Base-by-base conservation (phyloP, 2,888 invertebrate genomes). In the Trichogramma dendrolimi region DNA sequence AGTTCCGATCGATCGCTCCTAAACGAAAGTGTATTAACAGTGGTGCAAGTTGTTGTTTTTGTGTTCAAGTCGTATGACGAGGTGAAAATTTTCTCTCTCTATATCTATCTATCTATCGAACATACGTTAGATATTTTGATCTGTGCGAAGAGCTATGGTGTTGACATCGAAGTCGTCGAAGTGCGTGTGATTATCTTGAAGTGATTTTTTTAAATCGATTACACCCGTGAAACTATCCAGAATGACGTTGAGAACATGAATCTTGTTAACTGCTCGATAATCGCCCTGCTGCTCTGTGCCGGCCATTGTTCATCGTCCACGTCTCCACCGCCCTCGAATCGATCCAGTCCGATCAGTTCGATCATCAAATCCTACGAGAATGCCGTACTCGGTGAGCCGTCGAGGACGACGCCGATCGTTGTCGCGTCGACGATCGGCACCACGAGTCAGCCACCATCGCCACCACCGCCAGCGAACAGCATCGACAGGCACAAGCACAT, bases 1-100 rank as follows among this genome's bases (percentile, higher is more conserved):
- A 79, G 78, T 79, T 66, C 67, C 63, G 67, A 61, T 70, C 69
- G 64, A 68, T 68, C 63, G 61, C 64, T 70, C 70, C 65, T 27
- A 27, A 67, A 73, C 68, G 70, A 71, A 69, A 65, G 67, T 62
- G 50, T 59, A 43, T 39, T n/a, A 14, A 48, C 48, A 11, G 56
- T 55, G 49, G 27, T 43, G 8, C 7, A 47, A 44, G 43, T 47
- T 10, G 40, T 44, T 10, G 40, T 40, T 39, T 7, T 48, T 5
- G 39, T 7, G 38, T 0, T 40, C 38, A 5, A 38, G 39, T 48
- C 39, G 11, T 38, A 52, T 7, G 47, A 61, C 48, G 27, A 27
- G 27, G 27, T 27, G 27, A 27, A 27, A 27, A 27, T 27, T 27
- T 27, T 2, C 27, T 27, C 27, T 27, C 27, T 27, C 3, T 27